Evolutionary conservation across 2,113 vertebrate species (phyloP).

Genomic region (Balaeniceps rex): DNA sequence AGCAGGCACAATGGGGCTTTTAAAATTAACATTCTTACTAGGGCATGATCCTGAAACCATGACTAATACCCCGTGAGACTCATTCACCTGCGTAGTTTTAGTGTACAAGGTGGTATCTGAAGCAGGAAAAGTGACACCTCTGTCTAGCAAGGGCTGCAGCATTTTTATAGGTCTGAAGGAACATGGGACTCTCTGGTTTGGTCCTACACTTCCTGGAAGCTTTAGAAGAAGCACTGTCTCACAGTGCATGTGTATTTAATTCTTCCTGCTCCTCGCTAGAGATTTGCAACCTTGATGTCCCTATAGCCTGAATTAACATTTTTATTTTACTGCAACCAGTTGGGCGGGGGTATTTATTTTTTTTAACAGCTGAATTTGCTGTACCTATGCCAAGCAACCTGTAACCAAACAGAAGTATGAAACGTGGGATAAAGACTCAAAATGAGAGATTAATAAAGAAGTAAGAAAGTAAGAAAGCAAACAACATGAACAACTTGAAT

Average conservation of each 20-base stretch:
- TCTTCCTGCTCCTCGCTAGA: background rate
- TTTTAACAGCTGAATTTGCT: background rate
- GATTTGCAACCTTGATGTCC: background rate
- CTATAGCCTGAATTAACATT: background rate
- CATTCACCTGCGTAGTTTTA: background rate
- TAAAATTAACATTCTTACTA: background rate
- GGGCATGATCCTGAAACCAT: background rate
- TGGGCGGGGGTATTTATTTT: background rate
- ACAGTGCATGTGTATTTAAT: background rate
- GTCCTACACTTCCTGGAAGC: background rate
- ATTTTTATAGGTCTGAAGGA: background rate
- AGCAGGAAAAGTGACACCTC: background rate
- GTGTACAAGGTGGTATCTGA: background rate
- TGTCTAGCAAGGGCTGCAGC: background rate
- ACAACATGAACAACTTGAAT: background rate
- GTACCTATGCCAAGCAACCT: background rate
- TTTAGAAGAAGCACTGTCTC: background rate
- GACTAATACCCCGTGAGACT: background rate
- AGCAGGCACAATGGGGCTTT: background rate
- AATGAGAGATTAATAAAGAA: background rate
- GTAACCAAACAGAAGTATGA: background rate
- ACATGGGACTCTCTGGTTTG: background rate
- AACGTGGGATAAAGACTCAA: background rate
- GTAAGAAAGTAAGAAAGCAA: background rate
- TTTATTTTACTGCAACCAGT: background rate